phyloP scores from a whole-genome alignment of 2,113 vertebrate genomes.

The Okapia johnstoni region DNA sequence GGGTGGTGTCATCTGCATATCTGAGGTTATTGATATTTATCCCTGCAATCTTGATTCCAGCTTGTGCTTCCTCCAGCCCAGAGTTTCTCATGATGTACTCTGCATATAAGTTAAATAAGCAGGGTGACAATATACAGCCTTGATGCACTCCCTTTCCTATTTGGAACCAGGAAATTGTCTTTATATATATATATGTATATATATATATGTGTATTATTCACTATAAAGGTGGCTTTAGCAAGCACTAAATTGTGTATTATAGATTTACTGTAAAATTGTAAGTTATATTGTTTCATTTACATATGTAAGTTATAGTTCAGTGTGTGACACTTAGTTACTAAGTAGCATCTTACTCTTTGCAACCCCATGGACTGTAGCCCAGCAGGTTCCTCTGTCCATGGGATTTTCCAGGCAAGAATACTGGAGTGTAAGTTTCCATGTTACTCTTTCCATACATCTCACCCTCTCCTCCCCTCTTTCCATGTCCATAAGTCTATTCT shows the following conservation, averaged over 20 bases:
- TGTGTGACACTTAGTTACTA: background rate
- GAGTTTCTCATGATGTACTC: too few species aligned
- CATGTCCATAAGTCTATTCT: background rate
- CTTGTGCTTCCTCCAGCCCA: too few species aligned
- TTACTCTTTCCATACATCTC: background rate
- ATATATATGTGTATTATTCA: background rate
- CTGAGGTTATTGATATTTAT: too few species aligned
- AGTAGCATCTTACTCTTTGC: background rate
- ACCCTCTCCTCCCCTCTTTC: background rate
- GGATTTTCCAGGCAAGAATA: background rate
- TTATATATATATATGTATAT: too few species aligned
- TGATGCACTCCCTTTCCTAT: too few species aligned
- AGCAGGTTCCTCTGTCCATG: background rate
- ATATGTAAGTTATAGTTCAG: background rate
- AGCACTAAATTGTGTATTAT: too few species aligned
- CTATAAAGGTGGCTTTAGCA: conserved; percentile 24
- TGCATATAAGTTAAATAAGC: too few species aligned
- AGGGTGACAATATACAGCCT: too few species aligned
- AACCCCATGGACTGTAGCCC: background rate
- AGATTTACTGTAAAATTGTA: background rate
- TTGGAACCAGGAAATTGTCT: too few species aligned
- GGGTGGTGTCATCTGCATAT: too few species aligned
- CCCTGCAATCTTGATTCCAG: too few species aligned
- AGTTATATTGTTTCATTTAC: background rate
- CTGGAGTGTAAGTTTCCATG: background rate